phyloP scores from a whole-genome alignment of 2,797 vertebrate species.

The Argentina silus region DNA sequence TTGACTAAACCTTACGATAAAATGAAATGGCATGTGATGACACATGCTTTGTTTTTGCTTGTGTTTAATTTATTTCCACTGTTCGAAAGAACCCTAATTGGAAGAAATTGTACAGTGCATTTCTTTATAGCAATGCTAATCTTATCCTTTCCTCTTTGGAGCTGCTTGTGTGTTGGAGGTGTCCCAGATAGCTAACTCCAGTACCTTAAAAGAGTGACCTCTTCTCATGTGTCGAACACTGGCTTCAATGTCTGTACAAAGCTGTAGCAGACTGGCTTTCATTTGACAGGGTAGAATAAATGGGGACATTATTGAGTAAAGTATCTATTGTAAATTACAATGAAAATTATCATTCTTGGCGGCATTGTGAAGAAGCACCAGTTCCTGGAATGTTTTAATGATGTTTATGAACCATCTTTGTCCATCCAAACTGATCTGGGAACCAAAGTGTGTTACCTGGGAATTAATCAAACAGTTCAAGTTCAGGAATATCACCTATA shows the following conservation, averaged over 20 bases:
- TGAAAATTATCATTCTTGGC: background rate
- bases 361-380: background rate
- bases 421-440: no score
- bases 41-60: slow-evolving; percentile 4
- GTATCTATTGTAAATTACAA: background rate
- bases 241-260: slow-evolving; percentile 36
- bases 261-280: slow-evolving; percentile 36
- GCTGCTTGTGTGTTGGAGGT: slow-evolving; percentile 52
- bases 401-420: background rate
- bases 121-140: slow-evolving; percentile 64
- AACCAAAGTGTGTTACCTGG: background rate
- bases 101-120: slow-evolving; percentile 50
- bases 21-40: background rate
- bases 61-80: slow-evolving; percentile 15
- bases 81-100: slow-evolving; percentile 36
- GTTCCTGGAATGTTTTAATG: background rate
- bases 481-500: background rate
- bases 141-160: slow-evolving; percentile 72
- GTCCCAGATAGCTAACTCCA: slow-evolving; percentile 57
- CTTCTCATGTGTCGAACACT: slow-evolving; percentile 60
- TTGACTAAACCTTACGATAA: background rate
- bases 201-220: slow-evolving; percentile 67
- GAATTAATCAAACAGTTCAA: background rate
- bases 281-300: slow-evolving; percentile 9
- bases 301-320: background rate